Evolutionary conservation across 2,797 vertebrate species (phyloP), one percentile per base, ranked within the genome.

Genomic region (Sebastes paucispinis): DNA sequence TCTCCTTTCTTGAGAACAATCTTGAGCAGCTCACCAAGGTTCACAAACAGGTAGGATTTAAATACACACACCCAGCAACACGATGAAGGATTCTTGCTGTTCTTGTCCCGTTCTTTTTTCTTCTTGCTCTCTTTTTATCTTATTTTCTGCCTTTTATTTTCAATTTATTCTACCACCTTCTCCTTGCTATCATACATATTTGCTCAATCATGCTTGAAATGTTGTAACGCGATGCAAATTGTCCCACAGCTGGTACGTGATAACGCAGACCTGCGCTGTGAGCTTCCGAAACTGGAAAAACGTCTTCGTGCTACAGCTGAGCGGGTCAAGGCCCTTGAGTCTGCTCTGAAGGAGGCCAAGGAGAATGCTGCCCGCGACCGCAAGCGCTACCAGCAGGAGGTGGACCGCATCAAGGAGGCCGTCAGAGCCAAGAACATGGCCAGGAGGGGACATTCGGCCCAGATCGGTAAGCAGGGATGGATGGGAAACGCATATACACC

Each of bases 1-100:
- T 99, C 70, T 99, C 97, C 91, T 99, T 99, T 92, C 97, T 99
- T 86, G 98, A 99, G 93, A 99, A 99, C 96, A 99, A 99, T 91
- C 97, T 99, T 88, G 98, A 99, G 81, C 98, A 99, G 54, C 98
- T 99, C 91, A 99, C 98, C 82, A 99, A 99, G 86, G 98, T 99
- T 91, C 98, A 99, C 93, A 99, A 99, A 90, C 98, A 99, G 97
- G 98, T 99, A 94, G 1, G 86, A 22, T 18, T 34, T 22, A 2
- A 14, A 34, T 25, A 3, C 2, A 8, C 25, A 20, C 12, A 24
- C 10, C 20, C 8, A 64, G 11, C 3, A 52, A 16, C 55, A 8
- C 0, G 16, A 39, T 16, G 31, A 65, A 4, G 34, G 12, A 63
- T 22, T 1, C 34, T 3, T 22, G 29, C 39, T 24, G 22, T 69